These are phyloP conservation scores for Octopus bimaculoides DNA, from an alignment of 1,140 invertebrate genomes.

Conservation along the genomic window DNA sequence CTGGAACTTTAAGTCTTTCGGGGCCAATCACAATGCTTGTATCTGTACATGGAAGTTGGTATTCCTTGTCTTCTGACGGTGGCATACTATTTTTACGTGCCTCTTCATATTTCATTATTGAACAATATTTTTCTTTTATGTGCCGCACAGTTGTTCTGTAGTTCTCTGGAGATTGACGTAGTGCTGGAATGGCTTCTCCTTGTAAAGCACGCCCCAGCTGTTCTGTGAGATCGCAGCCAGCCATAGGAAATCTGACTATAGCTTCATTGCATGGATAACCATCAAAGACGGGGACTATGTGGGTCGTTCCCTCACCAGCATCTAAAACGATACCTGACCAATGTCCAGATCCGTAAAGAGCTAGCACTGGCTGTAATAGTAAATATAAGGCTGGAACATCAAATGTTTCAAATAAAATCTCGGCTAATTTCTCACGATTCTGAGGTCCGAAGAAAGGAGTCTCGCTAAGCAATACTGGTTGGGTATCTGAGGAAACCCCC, in stretches of 20 bases:
- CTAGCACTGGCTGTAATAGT: not conserved
- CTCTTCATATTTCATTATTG: not conserved
- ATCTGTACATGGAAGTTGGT: not conserved
- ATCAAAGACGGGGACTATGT: constrained; percentile 7
- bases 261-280: constrained; percentile 12
- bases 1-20: not conserved
- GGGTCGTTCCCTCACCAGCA: not conserved
- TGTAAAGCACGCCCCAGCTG: not conserved
- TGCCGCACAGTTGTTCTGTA: not conserved
- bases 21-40: not conserved
- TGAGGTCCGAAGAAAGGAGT: not conserved
- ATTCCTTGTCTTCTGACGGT: not conserved
- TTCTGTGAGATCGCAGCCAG: constrained; percentile 7
- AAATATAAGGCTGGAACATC: constrained; percentile 7
- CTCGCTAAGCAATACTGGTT: constrained; percentile 5
- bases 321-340: constrained; percentile 4
- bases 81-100: not conserved
- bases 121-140: constrained; percentile 1
- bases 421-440: not conserved
- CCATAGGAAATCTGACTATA: constrained; percentile 4
- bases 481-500: constrained; percentile 1
- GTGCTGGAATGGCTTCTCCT: not conserved
- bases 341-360: constrained; percentile 9
- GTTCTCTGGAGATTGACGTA: not conserved
- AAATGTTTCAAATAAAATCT: constrained; percentile 4